Evolutionary conservation across 2,113 vertebrate genomes (phyloP).

Genomic region (Alosa alosa): DNA sequence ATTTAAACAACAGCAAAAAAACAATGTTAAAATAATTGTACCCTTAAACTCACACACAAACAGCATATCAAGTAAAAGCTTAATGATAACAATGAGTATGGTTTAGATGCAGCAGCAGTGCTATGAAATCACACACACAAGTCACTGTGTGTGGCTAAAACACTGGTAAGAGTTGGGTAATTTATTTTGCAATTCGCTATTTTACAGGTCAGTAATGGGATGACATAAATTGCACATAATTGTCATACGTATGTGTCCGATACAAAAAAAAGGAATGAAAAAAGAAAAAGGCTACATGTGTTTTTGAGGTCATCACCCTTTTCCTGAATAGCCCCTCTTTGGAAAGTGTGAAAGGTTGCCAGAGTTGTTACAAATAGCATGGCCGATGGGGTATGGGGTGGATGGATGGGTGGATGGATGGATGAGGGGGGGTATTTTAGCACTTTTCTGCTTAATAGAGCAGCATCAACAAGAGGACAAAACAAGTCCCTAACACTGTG

Average conservation of each 20-base stretch:
- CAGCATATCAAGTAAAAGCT: constrained; percentile 45
- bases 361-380: constrained; percentile 70
- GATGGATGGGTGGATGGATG: constrained; percentile 37
- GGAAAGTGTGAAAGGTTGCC: constrained; percentile 71
- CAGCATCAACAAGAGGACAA: constrained; percentile 68
- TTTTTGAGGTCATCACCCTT: constrained; percentile 67
- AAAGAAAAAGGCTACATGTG: constrained; percentile 64
- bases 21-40: constrained; percentile 60
- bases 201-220: constrained; percentile 75
- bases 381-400: constrained; percentile 46
- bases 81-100: constrained; percentile 35
- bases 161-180: constrained; percentile 60
- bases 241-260: constrained; percentile 60
- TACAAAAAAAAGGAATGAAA: background rate
- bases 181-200: constrained; percentile 60
- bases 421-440: constrained; percentile 63
- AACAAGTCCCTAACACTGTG: constrained; percentile 61
- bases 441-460: constrained; percentile 61
- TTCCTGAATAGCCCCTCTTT: constrained; percentile 62
- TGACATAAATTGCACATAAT: constrained; percentile 77
- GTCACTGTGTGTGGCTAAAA: constrained; percentile 51
- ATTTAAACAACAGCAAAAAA: constrained; percentile 62
- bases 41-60: constrained; percentile 52
- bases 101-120: constrained; percentile 49
- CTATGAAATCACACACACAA: constrained; percentile 52